Conservation (phyloP, 2,888 invertebrate genomes). For the Ptilodon capucinus region DNA sequence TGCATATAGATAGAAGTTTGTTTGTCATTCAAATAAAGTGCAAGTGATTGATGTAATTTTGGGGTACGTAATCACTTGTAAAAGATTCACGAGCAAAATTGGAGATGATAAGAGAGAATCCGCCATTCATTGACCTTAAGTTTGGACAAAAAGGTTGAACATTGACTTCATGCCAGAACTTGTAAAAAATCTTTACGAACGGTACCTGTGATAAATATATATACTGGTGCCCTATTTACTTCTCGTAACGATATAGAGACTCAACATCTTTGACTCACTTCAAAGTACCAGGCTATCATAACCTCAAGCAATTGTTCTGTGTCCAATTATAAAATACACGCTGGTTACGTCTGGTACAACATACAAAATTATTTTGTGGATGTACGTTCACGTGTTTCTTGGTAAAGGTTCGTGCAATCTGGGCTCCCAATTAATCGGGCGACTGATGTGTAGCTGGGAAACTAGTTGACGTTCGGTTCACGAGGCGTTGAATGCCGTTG, state of each 20-base stretch:
- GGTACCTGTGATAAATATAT: too few species aligned
- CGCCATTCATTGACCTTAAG: too few species aligned
- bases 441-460: slow-evolving; percentile 19
- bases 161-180: too few species aligned
- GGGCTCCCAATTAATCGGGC: slow-evolving; percentile 25
- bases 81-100: neutral
- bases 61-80: neutral
- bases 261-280: neutral
- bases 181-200: too few species aligned
- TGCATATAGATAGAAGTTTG: neutral
- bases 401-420: slow-evolving; percentile 17
- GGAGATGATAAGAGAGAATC: neutral
- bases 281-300: neutral
- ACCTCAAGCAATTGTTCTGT: neutral
- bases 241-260: too few species aligned
- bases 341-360: too few species aligned
- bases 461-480: slow-evolving; percentile 22
- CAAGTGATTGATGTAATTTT: neutral
- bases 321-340: neutral
- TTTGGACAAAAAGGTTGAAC: too few species aligned
- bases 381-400: neutral
- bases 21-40: neutral
- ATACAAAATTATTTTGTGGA: too few species aligned
- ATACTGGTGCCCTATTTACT: too few species aligned
- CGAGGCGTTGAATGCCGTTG: neutral